phyloP scores from a whole-genome alignment of 2,797 vertebrate species.

The Rhinogobio ventralis region DNA sequence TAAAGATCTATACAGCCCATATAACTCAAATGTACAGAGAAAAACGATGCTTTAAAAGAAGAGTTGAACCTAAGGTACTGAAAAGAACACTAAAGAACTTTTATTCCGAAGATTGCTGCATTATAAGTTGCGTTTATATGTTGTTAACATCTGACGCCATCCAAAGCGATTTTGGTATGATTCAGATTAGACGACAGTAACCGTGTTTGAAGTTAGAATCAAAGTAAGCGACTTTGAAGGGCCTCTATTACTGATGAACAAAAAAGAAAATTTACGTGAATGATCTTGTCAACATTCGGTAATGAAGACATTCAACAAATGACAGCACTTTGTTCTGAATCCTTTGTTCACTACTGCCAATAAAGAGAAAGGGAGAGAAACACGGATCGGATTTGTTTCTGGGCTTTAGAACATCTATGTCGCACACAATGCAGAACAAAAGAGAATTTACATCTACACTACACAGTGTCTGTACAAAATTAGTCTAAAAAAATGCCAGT shows the following conservation, averaged over 20 bases:
- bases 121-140: neutral
- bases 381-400: neutral
- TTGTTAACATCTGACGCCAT: slow-evolving; percentile 11
- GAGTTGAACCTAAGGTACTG: neutral
- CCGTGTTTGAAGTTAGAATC: slow-evolving; percentile 9
- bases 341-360: slow-evolving; percentile 23
- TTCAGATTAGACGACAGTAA: neutral
- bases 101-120: neutral
- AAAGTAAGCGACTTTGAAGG: slow-evolving; percentile 21
- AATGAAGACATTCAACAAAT: slow-evolving; percentile 34
- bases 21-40: neutral
- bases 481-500: neutral
- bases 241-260: slow-evolving; percentile 20
- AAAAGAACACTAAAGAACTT: neutral
- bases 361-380: neutral
- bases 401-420: neutral
- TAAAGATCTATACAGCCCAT: neutral
- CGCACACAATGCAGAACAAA: slow-evolving; percentile 4
- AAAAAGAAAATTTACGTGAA: slow-evolving; percentile 13
- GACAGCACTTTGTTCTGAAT: slow-evolving; percentile 27
- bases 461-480: neutral
- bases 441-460: neutral
- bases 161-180: neutral
- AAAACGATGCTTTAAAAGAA: neutral
- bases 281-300: neutral